Base-by-base conservation (phyloP, 1,140 invertebrate species). In the Brachionus calyciflorus region DNA sequence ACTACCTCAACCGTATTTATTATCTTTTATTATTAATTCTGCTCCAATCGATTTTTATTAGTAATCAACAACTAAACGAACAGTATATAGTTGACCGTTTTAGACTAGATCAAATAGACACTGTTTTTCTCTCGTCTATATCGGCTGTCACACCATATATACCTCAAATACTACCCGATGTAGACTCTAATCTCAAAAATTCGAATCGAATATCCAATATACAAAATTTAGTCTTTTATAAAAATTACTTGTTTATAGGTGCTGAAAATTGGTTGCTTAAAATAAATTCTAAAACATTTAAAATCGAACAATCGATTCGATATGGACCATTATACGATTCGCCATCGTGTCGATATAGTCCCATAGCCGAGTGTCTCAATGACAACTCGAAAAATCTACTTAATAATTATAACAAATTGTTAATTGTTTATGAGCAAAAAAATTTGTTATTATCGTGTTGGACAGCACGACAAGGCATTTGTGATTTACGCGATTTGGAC, bases 231-330 rank as follows among this genome's bases (percentile, higher is more conserved):
- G 7, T 41, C 17, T 73, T 51, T 14, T 21, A 51, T 30, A 49
- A 55, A 2, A 7, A 41, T 9, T 73, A 51, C 24, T 19, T 73
- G 2, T 73, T 30, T 19, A 17, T 73, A 0, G 69, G 69, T 12
- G 69, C 69, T 24, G n/a, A 41, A 49, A 55, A 73, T 40, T 73
- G 69, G 69, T 37, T 73, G 2, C 44, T 73, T 17, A 73, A 73
- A 55, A 21, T 73, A 0, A 73, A 73, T 33, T 28, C 69, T 10
- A 14, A 26, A 14, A 41, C 28, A 0, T 26, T 73, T 33, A 73
- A 73, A 51, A 51, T 73, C 17, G 69, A 51, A 14, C 69, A 73
- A 30, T 49, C 69, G n/a, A 24, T 73, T 4, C 46, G 51, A 1
- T 73, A 73, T 49, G 69, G 69, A 4, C 69, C 69, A 6, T 12